Percentiles rank a stretch among this genome's conserved stretches.
These are phyloP conservation scores for Teleopsis dalmanni DNA, from an alignment of 1,140 invertebrate genomes.

Conservation along the genomic window DNA sequence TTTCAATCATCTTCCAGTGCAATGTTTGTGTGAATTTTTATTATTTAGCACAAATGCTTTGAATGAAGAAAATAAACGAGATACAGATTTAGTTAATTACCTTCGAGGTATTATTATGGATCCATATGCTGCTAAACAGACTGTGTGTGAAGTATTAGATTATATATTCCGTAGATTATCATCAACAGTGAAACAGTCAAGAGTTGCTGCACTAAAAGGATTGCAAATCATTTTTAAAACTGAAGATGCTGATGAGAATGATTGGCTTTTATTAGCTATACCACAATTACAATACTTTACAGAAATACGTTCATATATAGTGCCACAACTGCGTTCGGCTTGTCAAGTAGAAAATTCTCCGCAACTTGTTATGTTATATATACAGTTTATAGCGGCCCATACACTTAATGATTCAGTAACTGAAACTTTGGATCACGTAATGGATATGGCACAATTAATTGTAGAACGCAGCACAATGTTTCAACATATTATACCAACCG, in stretches of 20 bases:
- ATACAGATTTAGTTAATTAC: conserved; percentile 68
- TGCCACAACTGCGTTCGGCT: conserved; percentile 67
- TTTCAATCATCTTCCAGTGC: conserved; percentile 66
- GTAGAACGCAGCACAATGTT: conserved; percentile 89
- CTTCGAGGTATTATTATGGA: conserved; percentile 60
- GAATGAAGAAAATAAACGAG: conserved; percentile 38
- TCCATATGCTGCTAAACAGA: conserved; percentile 52
- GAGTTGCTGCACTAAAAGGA: conserved; percentile 68
- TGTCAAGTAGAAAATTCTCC: conserved; percentile 88
- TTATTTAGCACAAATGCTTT: conserved; percentile 56
- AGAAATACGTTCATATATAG: conserved; percentile 57
- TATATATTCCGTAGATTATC: conserved; percentile 83
- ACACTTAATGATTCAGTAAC: conserved; percentile 57
- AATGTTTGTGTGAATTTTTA: conserved; percentile 93
- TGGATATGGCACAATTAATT: conserved; percentile 82
- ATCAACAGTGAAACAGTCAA: conserved; percentile 67
- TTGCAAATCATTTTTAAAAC: conserved; percentile 51
- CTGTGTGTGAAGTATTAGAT: conserved; percentile 75
- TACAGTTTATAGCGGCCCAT: conserved; percentile 74
- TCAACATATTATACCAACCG: conserved; percentile 63
- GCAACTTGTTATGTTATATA: conserved; percentile 76
- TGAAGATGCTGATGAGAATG: conserved; percentile 38
- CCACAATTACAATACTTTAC: conserved; percentile 65
- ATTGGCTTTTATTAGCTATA: conserved; percentile 75
- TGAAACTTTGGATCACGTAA: conserved; percentile 56